Evolutionary conservation across 2,113 vertebrate genomes (phyloP).

Genomic region (Psephotus haematonotus): DNA sequence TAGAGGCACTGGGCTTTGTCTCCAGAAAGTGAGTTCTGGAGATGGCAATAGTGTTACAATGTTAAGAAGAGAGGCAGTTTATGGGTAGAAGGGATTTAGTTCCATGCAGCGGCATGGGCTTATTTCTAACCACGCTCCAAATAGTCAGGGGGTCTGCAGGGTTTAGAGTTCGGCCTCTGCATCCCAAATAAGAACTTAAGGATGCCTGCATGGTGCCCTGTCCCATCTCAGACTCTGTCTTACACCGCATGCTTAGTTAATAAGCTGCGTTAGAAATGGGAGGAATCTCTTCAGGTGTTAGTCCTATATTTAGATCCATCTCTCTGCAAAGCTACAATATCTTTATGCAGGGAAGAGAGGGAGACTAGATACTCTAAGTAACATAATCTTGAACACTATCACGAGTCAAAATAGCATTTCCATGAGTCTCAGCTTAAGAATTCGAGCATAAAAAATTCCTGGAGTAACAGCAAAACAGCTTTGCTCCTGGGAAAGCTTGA

Average conservation of each 20-base stretch:
- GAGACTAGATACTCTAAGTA: neutral
- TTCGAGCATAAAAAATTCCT: neutral
- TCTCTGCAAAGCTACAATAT: neutral
- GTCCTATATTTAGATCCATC: neutral
- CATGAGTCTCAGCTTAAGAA: neutral
- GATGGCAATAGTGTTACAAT: neutral
- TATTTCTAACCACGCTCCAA: fast-evolving
- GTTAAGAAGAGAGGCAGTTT: neutral
- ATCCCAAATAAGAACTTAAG: neutral
- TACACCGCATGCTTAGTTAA: neutral
- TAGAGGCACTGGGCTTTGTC: neutral
- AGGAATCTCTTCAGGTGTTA: neutral
- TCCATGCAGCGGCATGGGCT: fast-evolving
- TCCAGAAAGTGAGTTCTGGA: neutral
- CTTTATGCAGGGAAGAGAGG: neutral
- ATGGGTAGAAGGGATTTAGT: neutral
- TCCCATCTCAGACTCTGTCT: neutral
- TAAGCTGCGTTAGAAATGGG: neutral
- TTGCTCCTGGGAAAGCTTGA: neutral
- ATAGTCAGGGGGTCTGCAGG: neutral
- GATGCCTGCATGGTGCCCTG: fast-evolving
- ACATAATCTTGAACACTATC: neutral
- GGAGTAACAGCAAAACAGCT: neutral
- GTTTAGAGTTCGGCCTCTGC: neutral
- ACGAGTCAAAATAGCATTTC: neutral